These are phyloP conservation scores for Hypsopygia costalis DNA, from an alignment of 2,888 invertebrate genomes.

Conservation along the genomic window DNA sequence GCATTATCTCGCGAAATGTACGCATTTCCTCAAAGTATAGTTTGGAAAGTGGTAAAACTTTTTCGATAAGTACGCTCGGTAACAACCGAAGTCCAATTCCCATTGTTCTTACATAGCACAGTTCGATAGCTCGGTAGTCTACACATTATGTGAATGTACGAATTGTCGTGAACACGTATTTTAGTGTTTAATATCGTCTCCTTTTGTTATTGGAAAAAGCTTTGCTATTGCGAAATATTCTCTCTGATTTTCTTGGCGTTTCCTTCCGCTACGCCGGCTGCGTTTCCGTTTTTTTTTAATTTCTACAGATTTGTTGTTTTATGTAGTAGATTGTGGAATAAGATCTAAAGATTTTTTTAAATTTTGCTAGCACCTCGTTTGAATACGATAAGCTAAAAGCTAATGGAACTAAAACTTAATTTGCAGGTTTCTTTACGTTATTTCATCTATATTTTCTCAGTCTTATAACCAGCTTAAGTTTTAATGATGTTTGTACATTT, in stretches of 20 bases:
- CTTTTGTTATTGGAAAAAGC: slow-evolving; percentile 44
- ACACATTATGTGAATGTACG: slow-evolving; percentile 60
- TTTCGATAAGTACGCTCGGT: slow-evolving; percentile 48
- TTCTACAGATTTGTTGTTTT: background rate
- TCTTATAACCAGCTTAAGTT: no score
- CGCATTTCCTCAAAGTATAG: slow-evolving; percentile 23
- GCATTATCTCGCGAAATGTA: slow-evolving; percentile 23
- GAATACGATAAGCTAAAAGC: no score
- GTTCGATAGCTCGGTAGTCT: slow-evolving; percentile 51
- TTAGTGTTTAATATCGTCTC: slow-evolving; percentile 42
- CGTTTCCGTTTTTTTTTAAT: background rate
- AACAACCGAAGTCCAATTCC: slow-evolving; percentile 43
- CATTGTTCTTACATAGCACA: slow-evolving; percentile 40
- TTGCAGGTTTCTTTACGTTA: no score
- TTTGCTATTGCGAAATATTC: slow-evolving; percentile 28
- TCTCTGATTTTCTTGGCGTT: slow-evolving; percentile 20
- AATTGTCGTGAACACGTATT: slow-evolving; percentile 50
- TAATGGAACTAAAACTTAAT: no score
- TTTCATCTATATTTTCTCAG: no score
- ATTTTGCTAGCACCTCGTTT: no score
- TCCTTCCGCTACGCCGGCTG: slow-evolving; percentile 10
- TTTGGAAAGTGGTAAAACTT: slow-evolving; percentile 39
- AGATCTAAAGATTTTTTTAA: no score
- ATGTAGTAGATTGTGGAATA: no score
- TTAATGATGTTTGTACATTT: no score